Percentiles rank a stretch among this genome's conserved stretches.
These are phyloP conservation scores for Balaenoptera acutorostrata DNA, from an alignment of 2,113 vertebrate species.

Conservation along the genomic window DNA sequence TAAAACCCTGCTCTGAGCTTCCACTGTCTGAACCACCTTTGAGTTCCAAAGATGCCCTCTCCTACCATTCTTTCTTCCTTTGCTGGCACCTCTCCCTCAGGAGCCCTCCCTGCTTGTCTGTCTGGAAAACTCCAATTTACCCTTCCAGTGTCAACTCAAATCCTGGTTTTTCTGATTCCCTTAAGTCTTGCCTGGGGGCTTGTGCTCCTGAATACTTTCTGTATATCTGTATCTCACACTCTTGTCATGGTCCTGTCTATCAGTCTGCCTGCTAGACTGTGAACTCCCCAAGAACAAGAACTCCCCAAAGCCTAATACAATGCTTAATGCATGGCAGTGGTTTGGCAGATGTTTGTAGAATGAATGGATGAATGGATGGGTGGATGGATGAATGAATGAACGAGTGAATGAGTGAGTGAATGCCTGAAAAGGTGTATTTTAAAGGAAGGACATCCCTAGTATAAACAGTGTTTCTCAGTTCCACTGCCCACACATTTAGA, in stretches of 20 bases:
- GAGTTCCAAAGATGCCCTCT: not conserved
- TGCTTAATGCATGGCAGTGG: not conserved
- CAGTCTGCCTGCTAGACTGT: not conserved
- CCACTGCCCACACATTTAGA: not conserved
- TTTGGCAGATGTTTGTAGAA: not conserved
- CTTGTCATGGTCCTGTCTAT: not conserved
- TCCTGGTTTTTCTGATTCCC: not conserved
- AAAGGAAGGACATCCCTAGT: not conserved
- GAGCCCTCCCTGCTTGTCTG: not conserved
- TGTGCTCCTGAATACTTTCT: not conserved
- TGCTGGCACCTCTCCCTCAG: not conserved
- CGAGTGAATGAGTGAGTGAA: not conserved
- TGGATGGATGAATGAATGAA: not conserved
- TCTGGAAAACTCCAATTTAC: not conserved
- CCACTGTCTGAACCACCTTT: not conserved
- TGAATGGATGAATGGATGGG: not conserved
- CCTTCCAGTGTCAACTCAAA: not conserved
- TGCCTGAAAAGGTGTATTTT: not conserved
- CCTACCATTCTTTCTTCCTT: not conserved
- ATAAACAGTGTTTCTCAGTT: not conserved
- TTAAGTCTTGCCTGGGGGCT: not conserved
- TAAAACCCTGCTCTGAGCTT: not conserved
- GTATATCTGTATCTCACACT: not conserved
- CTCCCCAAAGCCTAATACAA: not conserved
- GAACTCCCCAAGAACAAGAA: not conserved